A percentile compares a stretch with the other conserved stretches of the same genome.
Evolutionary conservation across 2,888 invertebrate genomes (phyloP).

Genomic region (Apotomis betuletana): DNA sequence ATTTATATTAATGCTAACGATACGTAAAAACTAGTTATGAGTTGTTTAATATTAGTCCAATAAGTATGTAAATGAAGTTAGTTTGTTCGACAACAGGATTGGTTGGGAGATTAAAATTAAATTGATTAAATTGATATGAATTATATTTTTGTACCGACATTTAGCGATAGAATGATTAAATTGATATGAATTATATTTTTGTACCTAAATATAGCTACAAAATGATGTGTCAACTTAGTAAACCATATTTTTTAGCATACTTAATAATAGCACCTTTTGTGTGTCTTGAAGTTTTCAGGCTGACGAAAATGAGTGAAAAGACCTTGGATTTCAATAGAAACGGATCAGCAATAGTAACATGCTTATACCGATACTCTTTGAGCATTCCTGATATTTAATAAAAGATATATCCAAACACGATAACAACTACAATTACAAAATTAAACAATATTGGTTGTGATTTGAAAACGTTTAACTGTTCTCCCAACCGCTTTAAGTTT

Average conservation of each 20-base stretch:
- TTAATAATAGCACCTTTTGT: neutral
- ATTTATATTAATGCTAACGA: conserved; percentile 52
- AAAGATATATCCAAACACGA: no score
- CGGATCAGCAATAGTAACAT: no score
- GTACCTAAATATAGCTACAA: neutral
- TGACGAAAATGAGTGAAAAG: no score
- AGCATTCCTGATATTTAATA: no score
- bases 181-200: neutral
- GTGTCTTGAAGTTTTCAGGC: neutral
- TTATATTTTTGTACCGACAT: neutral
- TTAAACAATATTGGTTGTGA: neutral
- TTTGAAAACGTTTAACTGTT: neutral
- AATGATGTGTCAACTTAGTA: neutral
- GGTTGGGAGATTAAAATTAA: conserved; percentile 51
- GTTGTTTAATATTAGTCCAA: conserved; percentile 52
- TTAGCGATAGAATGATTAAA: neutral
- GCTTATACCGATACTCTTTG: no score
- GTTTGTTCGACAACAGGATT: conserved; percentile 47
- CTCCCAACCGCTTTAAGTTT: conserved; percentile 32
- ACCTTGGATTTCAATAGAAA: no score
- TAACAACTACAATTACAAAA: neutral
- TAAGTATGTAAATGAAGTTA: conserved; percentile 44
- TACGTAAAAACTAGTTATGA: conserved; percentile 53
- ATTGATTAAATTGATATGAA: neutral
- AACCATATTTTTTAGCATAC: neutral